Evolutionary conservation across 1,140 invertebrate genomes (phyloP), one percentile per base, ranked within the genome.

Genomic region (Bombus sibiricus): DNA sequence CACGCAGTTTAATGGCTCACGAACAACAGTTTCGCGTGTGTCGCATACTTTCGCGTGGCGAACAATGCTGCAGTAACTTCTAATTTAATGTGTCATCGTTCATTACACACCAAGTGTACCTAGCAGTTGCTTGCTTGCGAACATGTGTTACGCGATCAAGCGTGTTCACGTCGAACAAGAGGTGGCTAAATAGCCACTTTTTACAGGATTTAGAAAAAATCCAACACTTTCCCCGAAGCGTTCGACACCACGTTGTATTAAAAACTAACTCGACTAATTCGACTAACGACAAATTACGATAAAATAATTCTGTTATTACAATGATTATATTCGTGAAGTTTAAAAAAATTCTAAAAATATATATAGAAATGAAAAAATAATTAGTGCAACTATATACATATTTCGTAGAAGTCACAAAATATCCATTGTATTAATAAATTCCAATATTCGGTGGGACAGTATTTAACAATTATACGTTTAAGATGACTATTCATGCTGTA

Each of bases 41-140:
- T 82, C 39, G 80, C 80, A 82, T 82, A 82, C 80, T n/a, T 82
- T 74, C 80, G 39, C 32, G 80, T 64, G 25, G 81, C 71, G 32
- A 82, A 82, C 81, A 82, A 82, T 82, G 41, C 81, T 75, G 81
- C 71, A 82, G 81, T 82, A 82, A 82, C 81, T 82, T 82, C 72
- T 82, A 82, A 82, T 82, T 82, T 75, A 75, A 82, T 71, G 81
- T 75, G 53, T 82, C 82, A 69, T 83, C 82, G 75, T 78, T 78
- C 64, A n/a, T 83, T 83, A 83, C 62, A 22, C 43, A 64, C 74
- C 76, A 69, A 64, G 57, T 78, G 34, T 32, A n/a, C 10, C 37
- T 13, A 74, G 34, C 79, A 79, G 9, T 34, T 74, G 41, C 39
- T 28, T 25, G 53, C 53, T 25, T 25, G 80, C 69, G 18, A 75